phyloP scores from a whole-genome alignment of 92 coral and sea anemone genomes.

The Porites lobata region DNA sequence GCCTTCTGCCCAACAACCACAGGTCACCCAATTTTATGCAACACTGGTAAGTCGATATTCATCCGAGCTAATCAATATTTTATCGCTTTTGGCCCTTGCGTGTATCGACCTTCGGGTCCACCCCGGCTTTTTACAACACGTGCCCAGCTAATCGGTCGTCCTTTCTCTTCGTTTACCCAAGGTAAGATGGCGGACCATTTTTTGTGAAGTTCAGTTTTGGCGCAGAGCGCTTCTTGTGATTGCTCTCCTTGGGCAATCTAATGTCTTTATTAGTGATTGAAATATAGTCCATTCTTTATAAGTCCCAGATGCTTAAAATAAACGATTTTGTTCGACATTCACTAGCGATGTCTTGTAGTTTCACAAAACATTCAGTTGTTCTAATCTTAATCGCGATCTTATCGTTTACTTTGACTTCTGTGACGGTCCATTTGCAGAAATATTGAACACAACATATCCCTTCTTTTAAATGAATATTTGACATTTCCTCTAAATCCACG shows the following conservation, averaged over 20 bases:
- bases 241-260: neutral
- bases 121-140: slow-evolving; percentile 95
- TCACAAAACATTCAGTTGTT: neutral
- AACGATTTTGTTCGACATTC: neutral
- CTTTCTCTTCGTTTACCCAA: slow-evolving; percentile 84
- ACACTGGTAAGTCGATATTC: slow-evolving; percentile 29
- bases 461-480: neutral
- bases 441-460: neutral
- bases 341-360: neutral
- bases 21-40: too few relatives aligned
- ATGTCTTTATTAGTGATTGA: neutral
- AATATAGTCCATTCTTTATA: neutral
- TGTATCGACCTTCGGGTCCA: slow-evolving; percentile 69
- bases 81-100: slow-evolving; percentile 20
- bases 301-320: neutral
- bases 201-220: neutral
- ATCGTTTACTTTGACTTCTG: neutral
- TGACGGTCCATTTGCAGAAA: neutral
- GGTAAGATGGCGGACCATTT: slow-evolving; percentile 93
- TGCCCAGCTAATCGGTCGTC: slow-evolving; percentile 72
- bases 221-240: neutral
- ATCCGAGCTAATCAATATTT: slow-evolving; percentile 55
- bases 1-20: slow-evolving; percentile 27
- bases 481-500: neutral
- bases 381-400: neutral